Conservation (phyloP, 2,888 invertebrate species). For the Parnassius mnemosyne region DNA sequence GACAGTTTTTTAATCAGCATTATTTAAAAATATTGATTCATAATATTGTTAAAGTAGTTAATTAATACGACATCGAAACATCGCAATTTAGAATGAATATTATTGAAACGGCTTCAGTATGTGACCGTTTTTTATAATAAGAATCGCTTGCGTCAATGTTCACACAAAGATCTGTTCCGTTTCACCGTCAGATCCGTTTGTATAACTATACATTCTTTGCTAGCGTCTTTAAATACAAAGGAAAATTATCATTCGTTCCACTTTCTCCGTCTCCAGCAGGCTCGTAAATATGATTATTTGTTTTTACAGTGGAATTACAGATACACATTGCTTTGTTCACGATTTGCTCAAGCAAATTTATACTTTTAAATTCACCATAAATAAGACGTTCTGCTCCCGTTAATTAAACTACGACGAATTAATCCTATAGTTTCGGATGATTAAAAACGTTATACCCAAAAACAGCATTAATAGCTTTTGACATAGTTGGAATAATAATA, state of each 20-base stretch:
- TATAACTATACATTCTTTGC: slow-evolving; percentile 31
- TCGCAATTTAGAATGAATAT: slow-evolving; percentile 13
- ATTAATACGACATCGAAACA: too few relatives aligned
- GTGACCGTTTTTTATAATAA: slow-evolving; percentile 23
- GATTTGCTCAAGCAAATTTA: background rate
- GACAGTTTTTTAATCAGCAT: too few relatives aligned
- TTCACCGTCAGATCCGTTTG: slow-evolving; percentile 24
- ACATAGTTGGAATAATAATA: too few relatives aligned
- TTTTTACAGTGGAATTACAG: slow-evolving; percentile 36
- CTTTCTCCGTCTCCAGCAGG: slow-evolving; percentile 47
- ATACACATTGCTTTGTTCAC: background rate
- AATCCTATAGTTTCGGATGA: slow-evolving; percentile 16
- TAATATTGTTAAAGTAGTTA: too few relatives aligned
- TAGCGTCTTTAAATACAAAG: slow-evolving; percentile 49
- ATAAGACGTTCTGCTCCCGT: slow-evolving; percentile 8
- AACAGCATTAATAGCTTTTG: too few relatives aligned
- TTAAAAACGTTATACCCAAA: background rate
- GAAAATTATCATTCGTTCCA: slow-evolving; percentile 58
- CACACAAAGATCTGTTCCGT: slow-evolving; percentile 20
- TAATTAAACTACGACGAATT: slow-evolving; percentile 16
- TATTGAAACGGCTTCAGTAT: slow-evolving; percentile 18
- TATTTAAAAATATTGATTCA: too few relatives aligned
- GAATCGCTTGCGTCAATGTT: slow-evolving; percentile 23
- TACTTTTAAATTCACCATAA: slow-evolving; percentile 1
- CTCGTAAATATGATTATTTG: slow-evolving; percentile 52